A percentile compares a stretch with the other conserved stretches of the same genome.
phyloP scores from a whole-genome alignment of 2,113 vertebrate species.

The Leucopsar rothschildi region DNA sequence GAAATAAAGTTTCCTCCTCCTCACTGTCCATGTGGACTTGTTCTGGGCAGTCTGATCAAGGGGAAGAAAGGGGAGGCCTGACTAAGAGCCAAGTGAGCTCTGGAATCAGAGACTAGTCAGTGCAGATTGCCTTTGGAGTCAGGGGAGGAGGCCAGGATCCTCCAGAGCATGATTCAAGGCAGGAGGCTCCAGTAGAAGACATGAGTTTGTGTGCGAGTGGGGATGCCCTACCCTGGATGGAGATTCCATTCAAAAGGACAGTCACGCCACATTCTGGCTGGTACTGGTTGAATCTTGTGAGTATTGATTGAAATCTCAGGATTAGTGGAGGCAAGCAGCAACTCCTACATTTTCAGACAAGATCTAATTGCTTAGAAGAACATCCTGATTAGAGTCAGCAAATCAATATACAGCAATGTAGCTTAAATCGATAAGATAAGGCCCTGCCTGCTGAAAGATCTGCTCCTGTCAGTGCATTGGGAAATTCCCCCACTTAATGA shows the following conservation, averaged over 20 bases:
- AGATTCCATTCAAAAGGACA: neutral
- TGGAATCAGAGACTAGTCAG: neutral
- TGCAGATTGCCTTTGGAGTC: neutral
- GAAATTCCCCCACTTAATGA: neutral
- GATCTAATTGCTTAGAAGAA: constrained; percentile 12
- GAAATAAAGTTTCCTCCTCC: neutral
- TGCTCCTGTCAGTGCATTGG: neutral
- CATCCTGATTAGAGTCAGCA: neutral
- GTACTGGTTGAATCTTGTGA: neutral
- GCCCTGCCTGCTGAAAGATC: neutral
- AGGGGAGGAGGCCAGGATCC: neutral
- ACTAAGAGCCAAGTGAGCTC: neutral
- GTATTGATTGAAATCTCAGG: neutral
- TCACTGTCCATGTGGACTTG: neutral
- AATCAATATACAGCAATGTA: neutral
- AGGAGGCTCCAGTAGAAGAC: neutral
- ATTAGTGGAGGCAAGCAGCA: constrained; percentile 2
- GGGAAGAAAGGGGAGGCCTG: neutral
- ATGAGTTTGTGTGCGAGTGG: neutral
- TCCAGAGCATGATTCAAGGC: neutral
- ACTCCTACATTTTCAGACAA: neutral
- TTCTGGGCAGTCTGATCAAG: neutral
- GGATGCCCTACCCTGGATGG: neutral
- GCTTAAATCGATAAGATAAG: neutral
- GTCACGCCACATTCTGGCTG: neutral